phyloP scores from a whole-genome alignment of 2,113 vertebrate genomes.

The Peromyscus californicus region DNA sequence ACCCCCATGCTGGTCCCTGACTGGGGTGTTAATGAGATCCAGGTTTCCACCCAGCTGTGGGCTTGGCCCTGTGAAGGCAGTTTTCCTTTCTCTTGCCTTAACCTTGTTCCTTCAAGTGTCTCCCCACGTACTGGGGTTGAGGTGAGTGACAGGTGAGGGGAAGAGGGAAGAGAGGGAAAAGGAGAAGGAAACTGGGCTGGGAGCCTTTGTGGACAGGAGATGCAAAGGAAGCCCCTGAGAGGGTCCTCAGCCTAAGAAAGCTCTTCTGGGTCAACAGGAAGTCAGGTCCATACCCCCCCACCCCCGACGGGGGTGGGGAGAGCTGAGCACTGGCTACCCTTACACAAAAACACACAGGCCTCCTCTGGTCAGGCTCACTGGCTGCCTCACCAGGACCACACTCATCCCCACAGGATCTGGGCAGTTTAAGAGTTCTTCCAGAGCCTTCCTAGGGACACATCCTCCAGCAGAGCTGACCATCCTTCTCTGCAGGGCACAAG shows the following conservation, averaged over 20 bases:
- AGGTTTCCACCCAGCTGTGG: constrained; percentile 69
- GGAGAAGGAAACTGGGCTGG: background rate
- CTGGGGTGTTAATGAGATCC: constrained; percentile 70
- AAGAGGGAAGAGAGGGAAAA: background rate
- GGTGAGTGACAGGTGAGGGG: constrained; percentile 8
- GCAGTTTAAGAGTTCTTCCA: background rate
- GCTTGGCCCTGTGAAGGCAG: constrained; percentile 46
- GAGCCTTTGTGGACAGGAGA: background rate
- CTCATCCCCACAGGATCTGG: background rate
- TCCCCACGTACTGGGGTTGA: constrained; percentile 64
- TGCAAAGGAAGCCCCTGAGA: background rate
- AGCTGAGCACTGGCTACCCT: background rate
- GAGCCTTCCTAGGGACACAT: background rate
- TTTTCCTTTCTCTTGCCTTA: constrained; percentile 71
- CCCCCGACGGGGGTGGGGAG: background rate
- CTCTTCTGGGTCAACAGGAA: background rate
- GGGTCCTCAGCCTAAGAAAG: background rate
- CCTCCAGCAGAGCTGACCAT: background rate
- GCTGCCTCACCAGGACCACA: background rate
- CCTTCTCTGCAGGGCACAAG: background rate
- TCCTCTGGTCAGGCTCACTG: background rate
- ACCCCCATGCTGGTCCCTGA: constrained; percentile 19
- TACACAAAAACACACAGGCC: background rate
- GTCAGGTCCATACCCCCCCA: background rate
- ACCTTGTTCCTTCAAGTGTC: constrained; percentile 75